Conservation (phyloP, 1,140 invertebrate genomes). For the Zaprionus vittiger region DNA sequence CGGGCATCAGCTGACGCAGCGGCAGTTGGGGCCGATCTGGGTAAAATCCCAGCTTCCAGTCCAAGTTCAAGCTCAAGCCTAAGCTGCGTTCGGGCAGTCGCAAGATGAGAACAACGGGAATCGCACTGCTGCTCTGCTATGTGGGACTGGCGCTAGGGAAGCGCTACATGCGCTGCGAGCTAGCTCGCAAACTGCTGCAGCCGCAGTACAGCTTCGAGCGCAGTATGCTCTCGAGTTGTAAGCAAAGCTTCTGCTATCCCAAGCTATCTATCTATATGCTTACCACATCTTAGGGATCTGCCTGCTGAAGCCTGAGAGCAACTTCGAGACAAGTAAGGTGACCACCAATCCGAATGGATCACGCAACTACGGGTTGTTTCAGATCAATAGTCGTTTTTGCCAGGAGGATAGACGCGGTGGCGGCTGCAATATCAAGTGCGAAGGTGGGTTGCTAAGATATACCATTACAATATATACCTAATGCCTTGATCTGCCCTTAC, state of each 20-base stretch:
- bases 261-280: not conserved
- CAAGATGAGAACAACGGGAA: slow-evolving; percentile 55
- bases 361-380: slow-evolving; percentile 89
- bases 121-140: slow-evolving; percentile 38
- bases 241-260: slow-evolving; percentile 8
- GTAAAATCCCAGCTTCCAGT: slow-evolving; percentile 3
- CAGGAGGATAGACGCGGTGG: slow-evolving; percentile 55
- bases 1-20: slow-evolving; percentile 4
- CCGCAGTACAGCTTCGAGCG: slow-evolving; percentile 59
- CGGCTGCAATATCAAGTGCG: slow-evolving; percentile 70
- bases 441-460: slow-evolving; percentile 38
- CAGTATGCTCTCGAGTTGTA: slow-evolving; percentile 60
- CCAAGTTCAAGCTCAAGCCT: slow-evolving; percentile 30
- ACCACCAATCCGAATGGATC: slow-evolving; percentile 87
- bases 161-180: slow-evolving; percentile 57
- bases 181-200: slow-evolving; percentile 62
- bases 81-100: slow-evolving; percentile 32
- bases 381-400: slow-evolving; percentile 80
- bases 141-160: slow-evolving; percentile 53
- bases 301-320: slow-evolving; percentile 89
- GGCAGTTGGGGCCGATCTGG: not conserved
- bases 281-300: slow-evolving; percentile 87
- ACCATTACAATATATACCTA: not conserved
- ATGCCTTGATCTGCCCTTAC: not conserved
- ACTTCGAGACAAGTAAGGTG: slow-evolving; percentile 86